phyloP scores from a whole-genome alignment of 2,797 vertebrate genomes.

The Pristis pectinata region DNA sequence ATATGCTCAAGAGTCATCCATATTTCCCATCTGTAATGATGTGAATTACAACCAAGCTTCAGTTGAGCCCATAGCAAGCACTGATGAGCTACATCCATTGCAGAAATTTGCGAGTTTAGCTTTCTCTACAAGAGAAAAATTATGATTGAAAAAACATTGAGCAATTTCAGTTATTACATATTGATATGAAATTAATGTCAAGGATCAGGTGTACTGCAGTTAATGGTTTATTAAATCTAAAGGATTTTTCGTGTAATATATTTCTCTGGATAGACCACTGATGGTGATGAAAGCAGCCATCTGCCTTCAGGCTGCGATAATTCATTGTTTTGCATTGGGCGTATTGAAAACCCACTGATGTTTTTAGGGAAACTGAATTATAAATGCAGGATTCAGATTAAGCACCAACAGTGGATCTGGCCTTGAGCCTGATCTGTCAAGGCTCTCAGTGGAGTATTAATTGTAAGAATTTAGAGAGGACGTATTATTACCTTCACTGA shows the following conservation, averaged over 20 bases:
- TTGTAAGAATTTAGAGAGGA: not conserved
- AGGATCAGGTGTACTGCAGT: not conserved
- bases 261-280: not conserved
- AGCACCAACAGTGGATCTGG: not conserved
- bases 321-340: not conserved
- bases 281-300: not conserved
- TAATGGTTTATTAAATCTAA: not conserved
- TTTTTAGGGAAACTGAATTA: not conserved
- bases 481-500: not conserved
- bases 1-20: not conserved
- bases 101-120: not conserved
- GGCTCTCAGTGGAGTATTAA: not conserved
- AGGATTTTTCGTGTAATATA: not conserved
- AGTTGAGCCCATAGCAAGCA: not conserved
- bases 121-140: conserved; percentile 7
- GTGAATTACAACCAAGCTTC: not conserved
- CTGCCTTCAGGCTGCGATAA: not conserved
- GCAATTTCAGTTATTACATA: not conserved
- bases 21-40: not conserved
- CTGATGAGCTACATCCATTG: not conserved
- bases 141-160: not conserved
- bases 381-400: not conserved
- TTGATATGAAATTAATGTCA: not conserved
- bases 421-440: not conserved
- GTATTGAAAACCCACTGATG: not conserved